These are phyloP conservation scores for Aegotheles bennettii DNA, from an alignment of 2,113 vertebrate species.

Conservation along the genomic window DNA sequence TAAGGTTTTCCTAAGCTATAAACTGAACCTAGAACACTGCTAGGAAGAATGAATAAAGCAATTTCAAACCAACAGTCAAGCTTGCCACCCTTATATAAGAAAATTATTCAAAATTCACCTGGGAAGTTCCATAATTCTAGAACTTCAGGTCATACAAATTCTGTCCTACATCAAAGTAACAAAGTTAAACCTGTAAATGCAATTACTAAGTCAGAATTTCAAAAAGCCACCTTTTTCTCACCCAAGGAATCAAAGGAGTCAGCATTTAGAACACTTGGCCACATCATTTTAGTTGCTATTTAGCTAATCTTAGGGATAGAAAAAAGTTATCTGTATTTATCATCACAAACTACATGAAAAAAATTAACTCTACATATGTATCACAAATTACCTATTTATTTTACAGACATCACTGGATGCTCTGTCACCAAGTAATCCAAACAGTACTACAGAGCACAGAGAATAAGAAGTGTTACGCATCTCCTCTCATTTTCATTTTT, in stretches of 20 bases:
- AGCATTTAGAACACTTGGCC: neutral
- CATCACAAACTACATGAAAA: neutral
- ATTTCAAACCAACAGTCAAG: neutral
- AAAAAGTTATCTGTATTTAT: neutral
- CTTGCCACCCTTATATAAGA: neutral
- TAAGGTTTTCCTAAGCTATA: neutral
- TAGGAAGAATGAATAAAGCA: neutral
- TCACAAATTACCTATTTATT: neutral
- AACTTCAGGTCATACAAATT: neutral
- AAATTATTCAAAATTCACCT: neutral
- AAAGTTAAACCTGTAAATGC: neutral
- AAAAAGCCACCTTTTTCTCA: neutral
- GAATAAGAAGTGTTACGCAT: neutral
- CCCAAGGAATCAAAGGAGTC: neutral
- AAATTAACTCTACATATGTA: neutral
- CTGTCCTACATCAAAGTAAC: neutral
- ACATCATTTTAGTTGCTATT: neutral
- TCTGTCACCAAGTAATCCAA: neutral
- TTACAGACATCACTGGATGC: neutral
- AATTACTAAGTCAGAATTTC: neutral
- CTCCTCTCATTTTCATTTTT: neutral
- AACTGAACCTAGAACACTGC: constrained; percentile 21
- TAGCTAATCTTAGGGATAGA: neutral
- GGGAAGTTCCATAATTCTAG: neutral
- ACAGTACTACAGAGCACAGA: neutral